These are phyloP conservation scores for Emmelina monodactyla DNA, from an alignment of 2,888 invertebrate genomes.

Conservation along the genomic window DNA sequence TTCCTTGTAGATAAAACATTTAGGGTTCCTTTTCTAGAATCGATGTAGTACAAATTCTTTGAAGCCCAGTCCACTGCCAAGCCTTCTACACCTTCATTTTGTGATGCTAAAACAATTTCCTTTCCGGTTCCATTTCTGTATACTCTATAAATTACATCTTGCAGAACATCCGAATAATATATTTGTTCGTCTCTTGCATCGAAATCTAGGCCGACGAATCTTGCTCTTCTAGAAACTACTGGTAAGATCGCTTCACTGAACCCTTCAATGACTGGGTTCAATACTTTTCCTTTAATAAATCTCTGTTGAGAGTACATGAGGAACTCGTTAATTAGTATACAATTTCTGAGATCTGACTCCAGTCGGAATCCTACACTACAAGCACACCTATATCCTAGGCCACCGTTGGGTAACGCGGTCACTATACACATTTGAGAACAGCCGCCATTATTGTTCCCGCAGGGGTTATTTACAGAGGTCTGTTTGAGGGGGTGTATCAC, in stretches of 20 bases:
- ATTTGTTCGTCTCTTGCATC: slow-evolving; percentile 90
- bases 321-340: slow-evolving; percentile 84
- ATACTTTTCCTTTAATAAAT: slow-evolving; percentile 92
- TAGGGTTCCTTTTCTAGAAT: slow-evolving; percentile 91
- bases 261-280: slow-evolving; percentile 87
- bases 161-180: slow-evolving; percentile 96
- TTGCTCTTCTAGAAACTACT: slow-evolving; percentile 87
- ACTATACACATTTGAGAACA: slow-evolving; percentile 96
- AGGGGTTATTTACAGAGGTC: slow-evolving; percentile 79
- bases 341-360: slow-evolving; percentile 77
- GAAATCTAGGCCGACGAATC: slow-evolving; percentile 95
- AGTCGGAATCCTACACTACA: slow-evolving; percentile 89
- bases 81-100: slow-evolving; percentile 97
- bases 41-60: slow-evolving; percentile 94
- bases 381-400: slow-evolving; percentile 88
- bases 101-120: slow-evolving; percentile 92
- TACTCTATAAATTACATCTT: slow-evolving; percentile 90
- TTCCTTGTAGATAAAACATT: slow-evolving; percentile 91
- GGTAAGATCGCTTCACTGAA: slow-evolving; percentile 96
- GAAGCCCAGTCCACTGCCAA: slow-evolving; percentile 96
- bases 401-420: slow-evolving; percentile 75
- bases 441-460: slow-evolving; percentile 85
- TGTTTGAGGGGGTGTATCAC: slow-evolving; percentile 83
- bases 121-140: slow-evolving; percentile 80
- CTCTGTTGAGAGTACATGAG: slow-evolving; percentile 95